Conservation (phyloP, 2,888 invertebrate species). For the Dryomyza anilis region DNA sequence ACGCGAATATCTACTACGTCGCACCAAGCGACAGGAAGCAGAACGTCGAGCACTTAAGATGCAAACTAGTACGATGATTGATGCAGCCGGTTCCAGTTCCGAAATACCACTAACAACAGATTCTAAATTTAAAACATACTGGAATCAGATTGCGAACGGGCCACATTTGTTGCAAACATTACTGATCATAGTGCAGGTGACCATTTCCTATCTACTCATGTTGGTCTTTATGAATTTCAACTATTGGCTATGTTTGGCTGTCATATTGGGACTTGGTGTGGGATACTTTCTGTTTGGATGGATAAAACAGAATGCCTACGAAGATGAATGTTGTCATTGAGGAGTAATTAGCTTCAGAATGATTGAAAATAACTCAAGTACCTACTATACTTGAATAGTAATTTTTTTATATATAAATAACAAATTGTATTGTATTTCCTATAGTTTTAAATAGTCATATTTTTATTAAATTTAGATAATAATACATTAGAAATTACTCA, state of each 20-base stretch:
- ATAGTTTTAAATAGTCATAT: no score
- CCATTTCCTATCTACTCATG: conserved; percentile 58
- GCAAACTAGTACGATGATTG: conserved; percentile 41
- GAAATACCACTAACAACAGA: no score
- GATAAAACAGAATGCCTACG: conserved; percentile 49
- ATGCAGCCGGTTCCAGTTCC: no score
- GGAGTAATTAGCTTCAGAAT: no score
- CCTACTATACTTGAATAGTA: no score
- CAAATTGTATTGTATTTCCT: no score
- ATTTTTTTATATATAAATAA: no score
- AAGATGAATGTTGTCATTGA: conserved; percentile 55
- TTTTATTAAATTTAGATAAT: no score
- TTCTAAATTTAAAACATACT: conserved; percentile 36
- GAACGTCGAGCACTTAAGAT: no score
- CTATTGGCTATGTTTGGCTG: conserved; percentile 58
- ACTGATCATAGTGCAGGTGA: conserved; percentile 53
- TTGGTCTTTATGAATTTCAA: conserved; percentile 59
- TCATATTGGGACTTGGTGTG: conserved; percentile 52
- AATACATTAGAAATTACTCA: no score
- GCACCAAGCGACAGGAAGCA: no score
- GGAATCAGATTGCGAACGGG: conserved; percentile 44
- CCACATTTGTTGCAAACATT: conserved; percentile 52
- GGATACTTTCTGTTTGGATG: conserved; percentile 60
- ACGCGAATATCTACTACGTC: conserved; percentile 58
- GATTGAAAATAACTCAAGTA: no score